These are phyloP conservation scores for Eupeodes latifasciatus DNA, from an alignment of 2,888 invertebrate genomes.

Conservation along the genomic window DNA sequence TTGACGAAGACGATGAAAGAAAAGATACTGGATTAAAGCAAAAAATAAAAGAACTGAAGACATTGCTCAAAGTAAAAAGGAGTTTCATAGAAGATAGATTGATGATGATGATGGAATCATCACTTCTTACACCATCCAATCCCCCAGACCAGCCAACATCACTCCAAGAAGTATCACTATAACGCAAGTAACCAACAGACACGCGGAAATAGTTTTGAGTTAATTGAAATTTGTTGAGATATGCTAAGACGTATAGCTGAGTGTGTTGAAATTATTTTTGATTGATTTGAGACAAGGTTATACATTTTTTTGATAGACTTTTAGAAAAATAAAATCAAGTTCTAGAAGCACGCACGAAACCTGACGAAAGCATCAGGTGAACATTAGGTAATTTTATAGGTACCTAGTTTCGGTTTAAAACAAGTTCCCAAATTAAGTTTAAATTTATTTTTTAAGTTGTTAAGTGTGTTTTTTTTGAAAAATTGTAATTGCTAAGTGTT, in stretches of 20 bases:
- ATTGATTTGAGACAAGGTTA: conserved; percentile 37
- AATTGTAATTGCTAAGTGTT: no score
- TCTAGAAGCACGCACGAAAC: not conserved
- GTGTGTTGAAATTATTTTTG: conserved; percentile 26
- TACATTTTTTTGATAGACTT: not conserved
- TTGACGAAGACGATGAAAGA: conserved; percentile 12
- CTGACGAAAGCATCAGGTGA: not conserved
- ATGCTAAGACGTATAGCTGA: not conserved
- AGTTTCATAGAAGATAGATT: conserved; percentile 36
- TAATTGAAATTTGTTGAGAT: conserved; percentile 62
- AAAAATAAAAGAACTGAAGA: conserved; percentile 22
- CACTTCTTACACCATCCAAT: conserved; percentile 9
- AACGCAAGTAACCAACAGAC: not conserved
- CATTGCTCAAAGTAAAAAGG: conserved; percentile 25
- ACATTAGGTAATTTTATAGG: not conserved
- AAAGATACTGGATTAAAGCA: conserved; percentile 31
- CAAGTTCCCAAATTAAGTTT: no score
- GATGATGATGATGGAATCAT: conserved; percentile 58
- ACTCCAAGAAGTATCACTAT: no score
- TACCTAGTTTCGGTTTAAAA: not conserved
- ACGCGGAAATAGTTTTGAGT: conserved; percentile 49
- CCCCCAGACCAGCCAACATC: no score
- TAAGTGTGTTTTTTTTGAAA: not conserved
- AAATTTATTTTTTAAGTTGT: no score
- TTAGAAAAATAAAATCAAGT: not conserved